These are phyloP conservation scores for Vulpes ferrilata DNA, from an alignment of 2,113 vertebrate species.

Conservation along the genomic window DNA sequence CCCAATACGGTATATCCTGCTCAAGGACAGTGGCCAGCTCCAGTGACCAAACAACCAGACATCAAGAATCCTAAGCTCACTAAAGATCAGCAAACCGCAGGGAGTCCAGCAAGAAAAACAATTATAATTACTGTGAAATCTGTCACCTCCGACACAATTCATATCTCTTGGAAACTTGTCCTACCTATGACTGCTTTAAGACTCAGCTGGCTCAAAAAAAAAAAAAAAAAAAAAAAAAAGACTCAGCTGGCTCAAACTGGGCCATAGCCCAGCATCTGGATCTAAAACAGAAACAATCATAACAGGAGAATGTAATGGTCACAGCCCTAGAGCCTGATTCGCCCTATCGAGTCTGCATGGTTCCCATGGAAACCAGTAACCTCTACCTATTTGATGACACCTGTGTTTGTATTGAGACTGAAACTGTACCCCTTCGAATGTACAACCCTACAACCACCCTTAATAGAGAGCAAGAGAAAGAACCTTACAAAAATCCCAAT, in stretches of 20 bases:
- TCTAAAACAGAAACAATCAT: conserved; percentile 99
- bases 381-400: conserved; percentile 97
- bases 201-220: conserved; percentile 96
- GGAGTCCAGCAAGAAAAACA: conserved; percentile 93
- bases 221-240: conserved; percentile 73
- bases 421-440: conserved; percentile 94
- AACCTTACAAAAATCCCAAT: conserved; percentile 97
- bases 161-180: conserved; percentile 98
- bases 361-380: conserved; percentile 99
- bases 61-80: conserved; percentile 91
- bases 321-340: conserved; percentile 98
- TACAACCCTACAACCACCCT: conserved; percentile 98
- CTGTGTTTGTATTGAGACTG: conserved; percentile 97
- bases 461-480: conserved; percentile 98
- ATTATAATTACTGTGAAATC: conserved; percentile 97
- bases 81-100: conserved; percentile 94
- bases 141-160: conserved; percentile 95
- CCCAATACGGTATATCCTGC: conserved; percentile 91
- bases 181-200: conserved; percentile 97
- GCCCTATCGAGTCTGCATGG: conserved; percentile 98
- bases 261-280: conserved; percentile 97
- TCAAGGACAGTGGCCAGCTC: conserved; percentile 93
- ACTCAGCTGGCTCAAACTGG: conserved; percentile 98
- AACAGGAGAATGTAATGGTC: conserved; percentile 94
- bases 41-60: conserved; percentile 95